phyloP scores from a whole-genome alignment of 2,113 vertebrate species.

The Periophthalmodon schlosseri region DNA sequence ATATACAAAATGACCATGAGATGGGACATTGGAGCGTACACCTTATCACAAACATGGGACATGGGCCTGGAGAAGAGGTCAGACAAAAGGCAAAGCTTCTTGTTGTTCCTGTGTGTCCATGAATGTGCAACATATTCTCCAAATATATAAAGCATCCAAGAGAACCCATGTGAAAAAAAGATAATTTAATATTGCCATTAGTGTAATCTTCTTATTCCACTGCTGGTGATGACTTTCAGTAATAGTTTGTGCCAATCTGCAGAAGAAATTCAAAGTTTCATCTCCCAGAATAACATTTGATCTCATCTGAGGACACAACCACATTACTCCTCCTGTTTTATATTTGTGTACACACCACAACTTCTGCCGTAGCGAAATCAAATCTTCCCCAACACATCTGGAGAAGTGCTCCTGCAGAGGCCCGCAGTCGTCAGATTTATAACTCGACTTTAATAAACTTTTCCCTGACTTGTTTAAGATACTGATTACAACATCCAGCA shows the following conservation, averaged over 20 bases:
- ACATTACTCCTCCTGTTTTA: constrained; percentile 16
- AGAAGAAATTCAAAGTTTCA: constrained; percentile 22
- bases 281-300: constrained; percentile 14
- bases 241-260: background rate
- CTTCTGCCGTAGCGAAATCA: constrained; percentile 18
- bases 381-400: constrained; percentile 40
- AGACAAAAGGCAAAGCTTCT: background rate
- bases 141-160: background rate
- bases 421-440: constrained; percentile 28
- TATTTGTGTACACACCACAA: constrained; percentile 19
- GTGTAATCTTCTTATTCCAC: background rate
- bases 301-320: background rate
- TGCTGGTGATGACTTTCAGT: too few relatives aligned
- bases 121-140: background rate
- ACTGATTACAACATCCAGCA: constrained; percentile 27
- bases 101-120: background rate
- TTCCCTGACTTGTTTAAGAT: constrained; percentile 15
- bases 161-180: background rate
- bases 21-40: background rate
- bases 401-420: constrained; percentile 31
- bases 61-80: background rate
- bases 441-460: constrained; percentile 19
- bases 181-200: background rate
- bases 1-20: background rate
- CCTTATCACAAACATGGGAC: background rate